phyloP scores from a whole-genome alignment of 2,888 invertebrate species.

The Eupithecia centaureata region DNA sequence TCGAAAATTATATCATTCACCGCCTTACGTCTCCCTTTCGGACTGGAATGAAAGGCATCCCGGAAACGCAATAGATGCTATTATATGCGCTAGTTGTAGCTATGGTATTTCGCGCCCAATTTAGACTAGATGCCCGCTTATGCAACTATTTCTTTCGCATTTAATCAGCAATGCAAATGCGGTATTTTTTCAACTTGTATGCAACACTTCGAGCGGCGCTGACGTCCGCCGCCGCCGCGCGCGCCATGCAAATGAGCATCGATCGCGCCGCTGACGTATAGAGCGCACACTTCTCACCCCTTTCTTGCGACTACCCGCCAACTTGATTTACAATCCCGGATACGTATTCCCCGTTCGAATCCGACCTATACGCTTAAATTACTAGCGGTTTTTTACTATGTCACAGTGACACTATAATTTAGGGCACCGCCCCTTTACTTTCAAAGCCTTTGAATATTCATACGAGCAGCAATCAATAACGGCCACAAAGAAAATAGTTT shows the following conservation, averaged over 20 bases:
- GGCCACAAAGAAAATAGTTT: conserved; percentile 80
- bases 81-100: background rate
- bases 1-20: conserved; percentile 63
- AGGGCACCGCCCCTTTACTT: conserved; percentile 80
- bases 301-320: conserved; percentile 81
- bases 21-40: conserved; percentile 54
- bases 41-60: conserved; percentile 41
- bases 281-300: conserved; percentile 80
- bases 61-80: conserved; percentile 35
- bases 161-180: conserved; percentile 80
- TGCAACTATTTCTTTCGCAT: conserved; percentile 78
- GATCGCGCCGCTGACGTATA: conserved; percentile 77
- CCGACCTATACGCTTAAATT: conserved; percentile 73
- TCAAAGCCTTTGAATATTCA: conserved; percentile 82
- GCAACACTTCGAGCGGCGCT: conserved; percentile 79
- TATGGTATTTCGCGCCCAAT: conserved; percentile 64
- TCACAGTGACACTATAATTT: conserved; percentile 82
- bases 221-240: conserved; percentile 76
- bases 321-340: conserved; percentile 81
- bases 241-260: conserved; percentile 81
- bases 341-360: conserved; percentile 73
- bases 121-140: conserved; percentile 68
- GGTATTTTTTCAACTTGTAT: conserved; percentile 70
- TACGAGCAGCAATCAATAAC: conserved; percentile 83
- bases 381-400: conserved; percentile 77